Conservation (phyloP, 1,140 invertebrate species). For the Cheumatopsyche charites region DNA sequence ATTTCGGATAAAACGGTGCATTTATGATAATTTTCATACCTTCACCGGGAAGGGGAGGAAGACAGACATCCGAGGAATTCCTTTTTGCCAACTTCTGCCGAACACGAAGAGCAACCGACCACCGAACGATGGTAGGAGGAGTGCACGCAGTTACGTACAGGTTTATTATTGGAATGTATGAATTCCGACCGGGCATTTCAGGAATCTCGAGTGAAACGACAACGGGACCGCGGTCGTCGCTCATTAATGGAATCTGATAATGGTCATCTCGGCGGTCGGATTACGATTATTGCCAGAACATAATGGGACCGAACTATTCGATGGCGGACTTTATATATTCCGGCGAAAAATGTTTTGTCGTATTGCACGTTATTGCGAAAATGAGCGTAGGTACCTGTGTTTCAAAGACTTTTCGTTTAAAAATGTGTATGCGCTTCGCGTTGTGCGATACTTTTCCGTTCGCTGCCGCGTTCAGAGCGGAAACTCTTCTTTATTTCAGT, state of each 20-base stretch:
- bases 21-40: slow-evolving; percentile 30
- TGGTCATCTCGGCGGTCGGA: slow-evolving; percentile 39
- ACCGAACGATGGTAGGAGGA: background rate
- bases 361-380: too few relatives aligned
- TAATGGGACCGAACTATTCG: background rate
- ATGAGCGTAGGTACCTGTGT: too few relatives aligned
- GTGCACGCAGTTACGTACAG: slow-evolving; percentile 18
- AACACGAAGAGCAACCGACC: too few relatives aligned
- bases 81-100: slow-evolving; percentile 14
- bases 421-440: too few relatives aligned
- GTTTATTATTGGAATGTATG: slow-evolving; percentile 47
- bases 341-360: background rate
- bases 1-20: background rate
- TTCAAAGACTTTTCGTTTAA: too few relatives aligned
- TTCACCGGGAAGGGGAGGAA: background rate
- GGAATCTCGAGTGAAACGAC: slow-evolving; percentile 28
- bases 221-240: background rate
- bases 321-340: background rate
- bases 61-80: slow-evolving; percentile 28
- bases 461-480: too few relatives aligned
- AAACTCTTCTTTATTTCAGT: too few relatives aligned
- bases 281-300: slow-evolving; percentile 31
- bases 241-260: slow-evolving; percentile 46
- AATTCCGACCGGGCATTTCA: slow-evolving; percentile 42
- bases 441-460: too few relatives aligned